Percentiles rank a stretch among this genome's conserved stretches.
These are phyloP conservation scores for Pheosia gnoma DNA, from an alignment of 2,888 invertebrate genomes.

Conservation along the genomic window DNA sequence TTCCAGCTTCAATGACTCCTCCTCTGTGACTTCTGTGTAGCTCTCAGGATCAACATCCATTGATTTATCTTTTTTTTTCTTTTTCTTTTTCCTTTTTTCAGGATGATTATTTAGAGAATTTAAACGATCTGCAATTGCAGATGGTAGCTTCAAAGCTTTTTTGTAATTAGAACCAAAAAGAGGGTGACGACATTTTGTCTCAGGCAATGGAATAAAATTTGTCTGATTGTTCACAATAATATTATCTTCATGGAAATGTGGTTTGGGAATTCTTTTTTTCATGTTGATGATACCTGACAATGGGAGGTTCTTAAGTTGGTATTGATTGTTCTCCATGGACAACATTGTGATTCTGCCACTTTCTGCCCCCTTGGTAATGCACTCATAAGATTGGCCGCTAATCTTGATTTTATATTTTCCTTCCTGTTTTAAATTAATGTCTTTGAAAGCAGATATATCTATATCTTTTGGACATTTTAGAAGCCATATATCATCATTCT, in stretches of 20 bases:
- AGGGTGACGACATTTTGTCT: slow-evolving; percentile 72
- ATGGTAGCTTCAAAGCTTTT: slow-evolving; percentile 57
- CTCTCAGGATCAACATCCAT: slow-evolving; percentile 14
- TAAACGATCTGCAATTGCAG: slow-evolving; percentile 48
- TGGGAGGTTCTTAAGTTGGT: slow-evolving; percentile 47
- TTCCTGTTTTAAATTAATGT: slow-evolving; percentile 47
- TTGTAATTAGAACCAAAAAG: slow-evolving; percentile 69
- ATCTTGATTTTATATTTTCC: slow-evolving; percentile 66
- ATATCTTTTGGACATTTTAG: slow-evolving; percentile 62
- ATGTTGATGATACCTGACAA: slow-evolving; percentile 52
- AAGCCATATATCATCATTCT: slow-evolving; percentile 67
- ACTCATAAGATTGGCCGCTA: slow-evolving; percentile 59
- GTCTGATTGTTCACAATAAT: slow-evolving; percentile 50
- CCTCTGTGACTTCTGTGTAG: slow-evolving; percentile 12
- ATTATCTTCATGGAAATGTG: slow-evolving; percentile 53
- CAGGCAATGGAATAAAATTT: slow-evolving; percentile 66
- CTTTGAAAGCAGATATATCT: slow-evolving; percentile 47
- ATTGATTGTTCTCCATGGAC: slow-evolving; percentile 34
- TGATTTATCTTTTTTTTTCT: slow-evolving; percentile 24
- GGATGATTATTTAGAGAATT: slow-evolving; percentile 19
- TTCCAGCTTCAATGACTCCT: slow-evolving; percentile 13
- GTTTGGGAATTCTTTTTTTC: slow-evolving; percentile 65
- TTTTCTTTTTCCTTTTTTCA: slow-evolving; percentile 32
- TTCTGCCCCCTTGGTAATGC: slow-evolving; percentile 41
- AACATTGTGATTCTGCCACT: slow-evolving; percentile 41